Conservation (phyloP, 2,888 invertebrate genomes). For the Choreutis nemorana region DNA sequence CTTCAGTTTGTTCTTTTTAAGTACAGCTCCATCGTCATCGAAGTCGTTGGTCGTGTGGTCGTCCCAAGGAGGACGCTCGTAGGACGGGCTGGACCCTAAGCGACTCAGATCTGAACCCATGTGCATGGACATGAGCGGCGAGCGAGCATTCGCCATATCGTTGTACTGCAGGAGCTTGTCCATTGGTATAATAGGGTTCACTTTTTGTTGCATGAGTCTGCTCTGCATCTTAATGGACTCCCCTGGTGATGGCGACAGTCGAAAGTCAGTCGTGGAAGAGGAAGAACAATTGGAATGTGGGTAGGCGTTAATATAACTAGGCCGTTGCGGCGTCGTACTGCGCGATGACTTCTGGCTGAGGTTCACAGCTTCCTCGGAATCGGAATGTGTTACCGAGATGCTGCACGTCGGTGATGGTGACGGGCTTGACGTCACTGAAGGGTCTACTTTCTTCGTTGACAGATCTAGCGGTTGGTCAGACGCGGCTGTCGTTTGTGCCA, state of each 20-base stretch:
- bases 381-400: conserved; percentile 69
- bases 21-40: conserved; percentile 50
- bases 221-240: conserved; percentile 43
- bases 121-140: conserved; percentile 68
- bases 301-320: conserved; percentile 54
- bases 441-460: conserved; percentile 78
- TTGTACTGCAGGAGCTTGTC: conserved; percentile 67
- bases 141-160: conserved; percentile 64
- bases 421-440: conserved; percentile 65
- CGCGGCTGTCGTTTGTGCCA: conserved; percentile 45
- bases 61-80: conserved; percentile 72
- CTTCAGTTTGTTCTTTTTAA: conserved; percentile 50
- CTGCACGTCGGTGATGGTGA: conserved; percentile 70
- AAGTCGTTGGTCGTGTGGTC: conserved; percentile 61
- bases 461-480: conserved; percentile 89
- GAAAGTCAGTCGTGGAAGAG: conserved; percentile 53
- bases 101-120: conserved; percentile 41
- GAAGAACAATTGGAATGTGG: conserved; percentile 71
- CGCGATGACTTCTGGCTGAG: conserved; percentile 75
- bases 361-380: conserved; percentile 79
- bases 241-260: conserved; percentile 58
- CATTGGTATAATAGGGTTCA: conserved; percentile 68
- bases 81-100: conserved; percentile 71
- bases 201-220: conserved; percentile 34
- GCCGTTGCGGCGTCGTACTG: conserved; percentile 67